phyloP scores from a whole-genome alignment of 2,113 vertebrate species.

The Podarcis cretensis region DNA sequence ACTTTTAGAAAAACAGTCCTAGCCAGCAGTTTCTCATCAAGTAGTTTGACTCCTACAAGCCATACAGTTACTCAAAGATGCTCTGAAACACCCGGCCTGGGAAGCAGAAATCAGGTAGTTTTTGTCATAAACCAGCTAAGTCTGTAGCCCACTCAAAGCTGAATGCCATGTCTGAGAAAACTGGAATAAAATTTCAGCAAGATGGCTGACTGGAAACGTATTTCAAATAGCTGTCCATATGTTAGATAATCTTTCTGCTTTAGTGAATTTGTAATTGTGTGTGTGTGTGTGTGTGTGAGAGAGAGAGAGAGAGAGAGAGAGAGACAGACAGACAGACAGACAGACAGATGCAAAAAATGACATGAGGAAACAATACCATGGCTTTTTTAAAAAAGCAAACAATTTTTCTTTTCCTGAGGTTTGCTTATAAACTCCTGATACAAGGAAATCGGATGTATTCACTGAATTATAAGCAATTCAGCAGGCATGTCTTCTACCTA shows the following conservation, averaged over 20 bases:
- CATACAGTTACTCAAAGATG: conserved; percentile 79
- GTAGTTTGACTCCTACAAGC: conserved; percentile 80
- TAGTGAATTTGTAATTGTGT: background rate
- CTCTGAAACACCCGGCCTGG: conserved; percentile 73
- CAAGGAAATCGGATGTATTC: background rate
- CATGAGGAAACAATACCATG: background rate
- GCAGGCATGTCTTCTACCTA: too few species aligned
- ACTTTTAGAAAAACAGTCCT: conserved; percentile 79
- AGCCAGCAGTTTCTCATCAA: conserved; percentile 76
- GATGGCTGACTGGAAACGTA: background rate
- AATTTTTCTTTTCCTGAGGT: background rate
- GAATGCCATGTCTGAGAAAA: background rate
- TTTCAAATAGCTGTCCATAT: background rate
- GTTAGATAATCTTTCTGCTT: background rate
- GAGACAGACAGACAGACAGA: background rate
- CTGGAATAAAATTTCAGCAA: background rate
- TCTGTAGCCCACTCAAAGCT: background rate
- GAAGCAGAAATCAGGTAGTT: conserved; percentile 75
- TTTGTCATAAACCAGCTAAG: background rate
- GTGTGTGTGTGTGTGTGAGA: background rate
- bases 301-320: background rate
- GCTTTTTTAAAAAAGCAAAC: background rate
- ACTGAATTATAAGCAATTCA: background rate
- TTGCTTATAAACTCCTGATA: background rate
- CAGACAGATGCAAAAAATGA: background rate